A percentile compares a stretch with the other conserved stretches of the same genome.
phyloP scores from a whole-genome alignment of 1,140 invertebrate genomes.

The Panonychus citri region DNA sequence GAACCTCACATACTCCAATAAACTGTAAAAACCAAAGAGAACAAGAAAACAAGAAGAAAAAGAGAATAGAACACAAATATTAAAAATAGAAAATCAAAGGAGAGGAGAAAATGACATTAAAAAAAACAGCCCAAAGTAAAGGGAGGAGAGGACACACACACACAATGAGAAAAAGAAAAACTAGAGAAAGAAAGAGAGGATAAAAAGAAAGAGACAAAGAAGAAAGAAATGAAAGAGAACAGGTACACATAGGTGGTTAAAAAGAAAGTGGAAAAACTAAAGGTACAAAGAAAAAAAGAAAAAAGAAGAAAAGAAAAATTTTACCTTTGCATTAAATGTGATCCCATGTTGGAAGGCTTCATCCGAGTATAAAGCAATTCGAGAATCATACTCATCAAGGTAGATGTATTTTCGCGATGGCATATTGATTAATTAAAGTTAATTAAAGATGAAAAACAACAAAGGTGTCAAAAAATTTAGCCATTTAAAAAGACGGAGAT shows the following conservation, averaged over 20 bases:
- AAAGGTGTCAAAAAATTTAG: no score
- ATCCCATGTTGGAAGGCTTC: slow-evolving; percentile 92
- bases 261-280: background rate
- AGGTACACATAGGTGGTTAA: background rate
- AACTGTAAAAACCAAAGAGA: slow-evolving; percentile 38
- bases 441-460: no score
- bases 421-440: background rate
- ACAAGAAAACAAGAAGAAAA: slow-evolving; percentile 16
- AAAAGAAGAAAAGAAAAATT: background rate
- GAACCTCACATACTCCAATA: slow-evolving; percentile 89
- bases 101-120: background rate
- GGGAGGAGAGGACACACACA: background rate
- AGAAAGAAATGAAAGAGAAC: background rate
- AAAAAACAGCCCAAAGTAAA: background rate
- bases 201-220: background rate
- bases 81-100: background rate
- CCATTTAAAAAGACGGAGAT: no score
- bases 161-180: no score
- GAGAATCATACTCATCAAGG: slow-evolving; percentile 34
- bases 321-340: slow-evolving; percentile 87
- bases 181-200: background rate
- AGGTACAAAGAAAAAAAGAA: background rate
- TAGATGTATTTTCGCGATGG: slow-evolving; percentile 1
- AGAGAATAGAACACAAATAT: slow-evolving; percentile 19
- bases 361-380: slow-evolving; percentile 77